These are phyloP conservation scores for Parnassius orleans DNA, from an alignment of 2,888 invertebrate genomes.

Conservation along the genomic window DNA sequence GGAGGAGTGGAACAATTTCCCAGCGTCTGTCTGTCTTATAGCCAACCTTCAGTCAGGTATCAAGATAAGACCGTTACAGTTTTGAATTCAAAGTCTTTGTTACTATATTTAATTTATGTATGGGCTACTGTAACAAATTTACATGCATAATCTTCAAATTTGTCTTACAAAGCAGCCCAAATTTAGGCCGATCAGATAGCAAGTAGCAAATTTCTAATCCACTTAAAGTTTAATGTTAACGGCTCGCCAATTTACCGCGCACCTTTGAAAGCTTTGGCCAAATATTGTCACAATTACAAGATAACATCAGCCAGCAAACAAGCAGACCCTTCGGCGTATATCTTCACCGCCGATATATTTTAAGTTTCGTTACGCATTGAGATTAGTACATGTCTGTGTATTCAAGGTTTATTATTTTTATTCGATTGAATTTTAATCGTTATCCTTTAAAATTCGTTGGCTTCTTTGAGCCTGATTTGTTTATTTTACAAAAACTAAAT, in stretches of 20 bases:
- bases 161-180: conserved; percentile 29
- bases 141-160: conserved; percentile 30
- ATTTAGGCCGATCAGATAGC: conserved; percentile 33
- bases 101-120: too few species aligned
- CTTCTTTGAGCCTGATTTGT: too few species aligned
- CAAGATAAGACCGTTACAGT: too few species aligned
- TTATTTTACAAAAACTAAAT: too few species aligned
- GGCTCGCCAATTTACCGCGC: conserved; percentile 45
- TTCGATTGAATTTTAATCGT: conserved; percentile 29
- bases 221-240: conserved; percentile 59
- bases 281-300: conserved; percentile 79
- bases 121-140: conserved; percentile 10
- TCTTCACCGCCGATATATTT: conserved; percentile 40
- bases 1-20: too few species aligned
- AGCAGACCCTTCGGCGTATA: conserved; percentile 68
- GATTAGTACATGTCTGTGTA: background rate
- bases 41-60: too few species aligned
- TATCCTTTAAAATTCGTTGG: too few species aligned
- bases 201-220: conserved; percentile 45
- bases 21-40: too few species aligned
- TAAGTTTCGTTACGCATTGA: background rate
- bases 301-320: conserved; percentile 73
- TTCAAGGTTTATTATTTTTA: too few species aligned
- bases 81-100: too few species aligned
- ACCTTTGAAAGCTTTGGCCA: conserved; percentile 68